Conservation (phyloP, 2,797 vertebrate species). For the Ptychobarbus kaznakovi region DNA sequence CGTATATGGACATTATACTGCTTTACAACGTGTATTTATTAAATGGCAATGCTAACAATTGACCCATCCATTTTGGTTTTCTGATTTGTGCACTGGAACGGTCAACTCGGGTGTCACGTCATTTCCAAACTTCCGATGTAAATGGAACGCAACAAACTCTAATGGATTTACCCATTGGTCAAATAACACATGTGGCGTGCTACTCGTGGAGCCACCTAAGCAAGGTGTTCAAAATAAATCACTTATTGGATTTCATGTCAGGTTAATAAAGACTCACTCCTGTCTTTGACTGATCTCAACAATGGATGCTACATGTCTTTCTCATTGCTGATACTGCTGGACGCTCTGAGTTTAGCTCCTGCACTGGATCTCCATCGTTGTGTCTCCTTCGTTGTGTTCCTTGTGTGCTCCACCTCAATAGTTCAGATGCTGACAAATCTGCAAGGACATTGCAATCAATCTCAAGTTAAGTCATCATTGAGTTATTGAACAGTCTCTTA, state of each 20-base stretch:
- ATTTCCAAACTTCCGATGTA: too few species aligned
- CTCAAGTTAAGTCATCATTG: not conserved
- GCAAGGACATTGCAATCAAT: not conserved
- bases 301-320: too few species aligned
- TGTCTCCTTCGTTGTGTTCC: not conserved
- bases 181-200: not conserved
- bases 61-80: too few species aligned
- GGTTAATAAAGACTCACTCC: too few species aligned
- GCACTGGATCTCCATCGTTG: not conserved
- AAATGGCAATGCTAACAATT: too few species aligned
- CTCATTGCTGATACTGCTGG: not conserved
- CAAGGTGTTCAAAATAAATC: too few species aligned
- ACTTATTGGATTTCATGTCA: not conserved
- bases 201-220: not conserved
- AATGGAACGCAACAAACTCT: too few species aligned
- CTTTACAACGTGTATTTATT: too few species aligned
- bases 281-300: too few species aligned
- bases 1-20: too few species aligned
- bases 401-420: not conserved
- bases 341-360: not conserved
- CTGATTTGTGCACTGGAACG: too few species aligned
- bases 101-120: too few species aligned
- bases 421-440: not conserved
- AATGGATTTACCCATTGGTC: not conserved
- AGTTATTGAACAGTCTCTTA: not conserved